Evolutionary conservation across 2,113 vertebrate genomes (phyloP).

Genomic region (Pandion haliaetus): DNA sequence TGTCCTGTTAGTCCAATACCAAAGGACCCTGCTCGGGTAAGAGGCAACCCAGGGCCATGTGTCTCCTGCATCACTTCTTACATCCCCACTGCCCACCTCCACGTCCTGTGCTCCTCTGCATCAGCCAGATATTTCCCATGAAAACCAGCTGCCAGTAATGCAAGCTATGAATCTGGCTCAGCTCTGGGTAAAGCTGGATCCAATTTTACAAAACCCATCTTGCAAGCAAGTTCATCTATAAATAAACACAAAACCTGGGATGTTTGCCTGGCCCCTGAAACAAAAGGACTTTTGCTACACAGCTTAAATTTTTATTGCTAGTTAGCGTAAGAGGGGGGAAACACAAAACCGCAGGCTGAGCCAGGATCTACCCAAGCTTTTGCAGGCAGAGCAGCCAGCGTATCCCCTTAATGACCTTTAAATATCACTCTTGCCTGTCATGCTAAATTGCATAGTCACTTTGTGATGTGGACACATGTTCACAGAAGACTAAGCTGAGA

Average conservation of each 20-base stretch:
- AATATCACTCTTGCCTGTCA: background rate
- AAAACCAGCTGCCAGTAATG: background rate
- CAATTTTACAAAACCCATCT: background rate
- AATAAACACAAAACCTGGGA: conserved; percentile 10
- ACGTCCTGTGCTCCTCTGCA: background rate
- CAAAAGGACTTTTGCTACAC: background rate
- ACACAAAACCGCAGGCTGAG: background rate
- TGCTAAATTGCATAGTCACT: background rate
- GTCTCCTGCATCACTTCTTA: background rate
- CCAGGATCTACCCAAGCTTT: background rate
- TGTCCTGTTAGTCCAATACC: background rate
- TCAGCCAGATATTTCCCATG: background rate
- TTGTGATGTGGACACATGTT: background rate
- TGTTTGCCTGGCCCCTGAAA: background rate
- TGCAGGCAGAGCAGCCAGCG: background rate
- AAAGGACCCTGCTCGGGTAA: background rate
- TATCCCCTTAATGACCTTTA: background rate
- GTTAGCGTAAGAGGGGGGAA: background rate
- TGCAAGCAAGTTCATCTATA: background rate
- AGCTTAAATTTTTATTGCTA: background rate
- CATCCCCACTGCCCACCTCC: background rate
- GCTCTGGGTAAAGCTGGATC: background rate
- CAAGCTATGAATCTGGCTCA: background rate
- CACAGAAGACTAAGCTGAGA: background rate
- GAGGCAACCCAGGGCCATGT: background rate